A percentile compares a stretch with the other conserved stretches of the same genome.
phyloP scores from a whole-genome alignment of 1,140 invertebrate species.

The Trichoplusia ni region DNA sequence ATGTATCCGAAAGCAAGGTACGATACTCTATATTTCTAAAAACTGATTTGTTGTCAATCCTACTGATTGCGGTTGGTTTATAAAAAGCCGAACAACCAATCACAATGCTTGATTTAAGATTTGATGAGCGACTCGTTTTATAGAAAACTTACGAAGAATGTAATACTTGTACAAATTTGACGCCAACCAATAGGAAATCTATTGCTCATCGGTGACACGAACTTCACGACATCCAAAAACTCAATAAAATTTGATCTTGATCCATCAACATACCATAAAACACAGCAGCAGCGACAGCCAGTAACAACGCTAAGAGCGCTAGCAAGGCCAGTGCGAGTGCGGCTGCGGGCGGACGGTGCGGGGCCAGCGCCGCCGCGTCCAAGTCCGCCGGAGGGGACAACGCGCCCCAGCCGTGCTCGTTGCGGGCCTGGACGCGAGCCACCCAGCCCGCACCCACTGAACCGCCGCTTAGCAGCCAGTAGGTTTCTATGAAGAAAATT shows the following conservation, averaged over 20 bases:
- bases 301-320: slow-evolving; percentile 77
- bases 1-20: neutral
- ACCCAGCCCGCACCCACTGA: slow-evolving; percentile 84
- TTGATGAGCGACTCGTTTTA: too few relatives aligned
- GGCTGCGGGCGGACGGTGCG: slow-evolving; percentile 81
- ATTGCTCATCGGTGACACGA: too few relatives aligned
- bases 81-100: too few relatives aligned
- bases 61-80: too few relatives aligned
- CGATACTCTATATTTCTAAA: too few relatives aligned
- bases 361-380: slow-evolving; percentile 81
- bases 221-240: too few relatives aligned
- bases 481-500: slow-evolving; percentile 83
- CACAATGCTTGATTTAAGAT: too few relatives aligned
- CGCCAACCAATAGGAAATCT: too few relatives aligned
- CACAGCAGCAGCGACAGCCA: slow-evolving; percentile 68
- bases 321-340: slow-evolving; percentile 83
- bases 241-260: too few relatives aligned
- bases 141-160: too few relatives aligned
- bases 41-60: too few relatives aligned
- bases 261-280: slow-evolving; percentile 81
- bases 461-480: slow-evolving; percentile 90
- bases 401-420: slow-evolving; percentile 91
- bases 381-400: slow-evolving; percentile 81
- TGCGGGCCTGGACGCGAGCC: slow-evolving; percentile 90
- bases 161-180: too few relatives aligned